Evolutionary conservation across 2,797 vertebrate genomes (phyloP), one percentile per base, ranked within the genome.

Genomic region (Neostethus bicornis): DNA sequence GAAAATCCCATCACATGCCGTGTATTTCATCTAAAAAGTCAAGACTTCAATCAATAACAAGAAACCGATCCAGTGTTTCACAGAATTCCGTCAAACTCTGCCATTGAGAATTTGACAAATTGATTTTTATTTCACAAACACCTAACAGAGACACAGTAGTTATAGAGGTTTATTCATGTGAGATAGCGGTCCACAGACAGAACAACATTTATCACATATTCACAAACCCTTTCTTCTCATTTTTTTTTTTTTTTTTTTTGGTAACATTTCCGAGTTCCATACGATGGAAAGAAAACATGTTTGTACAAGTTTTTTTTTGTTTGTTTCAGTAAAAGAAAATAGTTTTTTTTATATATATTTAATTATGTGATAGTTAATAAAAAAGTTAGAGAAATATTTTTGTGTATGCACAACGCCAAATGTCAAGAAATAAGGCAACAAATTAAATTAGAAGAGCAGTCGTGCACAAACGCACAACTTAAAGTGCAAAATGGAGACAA

Each of bases 401-500:
- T 8, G 57, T 66, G 56, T 70, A 58, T 66, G 42, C 34, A 77
- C 43, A 66, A 77, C 75, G 57, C 10, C 25, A 53, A 75, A 53
- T 77, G 68, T 76, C 44, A 71, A 80, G 77, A 44, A 83, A 86
- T 84, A 89, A 87, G 79, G 81, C 85, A 87, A 79, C 70, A 77
- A 83, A 81, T 79, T n/a, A 82, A 79, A 77, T 52, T 16, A 45
- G 61, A 17, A 26, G 77, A 85, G 83, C 62, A 52, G 41, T 59
- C 81, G 84, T 85, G 83, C 58, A n/a, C 61, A 70, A 71, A 69
- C 75, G 79, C 82, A 76, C 75, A 26, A 74, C 16, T 73, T 89
- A 89, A 90, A 91, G 89, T 89, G 85, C 86, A 79, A 81, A 70
- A 85, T 81, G 75, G 62, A 82, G 80, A 85, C 54, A 70, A 80